Evolutionary conservation across 2,113 vertebrate genomes (phyloP).

Genomic region (Heptranchias perlo): DNA sequence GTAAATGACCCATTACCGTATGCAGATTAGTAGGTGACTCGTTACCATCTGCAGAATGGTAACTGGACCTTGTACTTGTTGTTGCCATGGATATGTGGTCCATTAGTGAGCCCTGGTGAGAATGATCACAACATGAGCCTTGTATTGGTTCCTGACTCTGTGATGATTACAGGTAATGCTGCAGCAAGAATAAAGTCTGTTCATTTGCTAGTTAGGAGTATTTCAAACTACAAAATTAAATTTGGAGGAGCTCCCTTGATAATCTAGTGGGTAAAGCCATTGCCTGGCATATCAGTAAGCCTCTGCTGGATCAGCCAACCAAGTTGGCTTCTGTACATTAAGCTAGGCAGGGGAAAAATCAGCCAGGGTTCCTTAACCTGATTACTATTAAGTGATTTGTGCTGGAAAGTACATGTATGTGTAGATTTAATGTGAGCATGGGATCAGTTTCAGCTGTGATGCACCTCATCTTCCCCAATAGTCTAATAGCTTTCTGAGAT

Average conservation of each 20-base stretch:
- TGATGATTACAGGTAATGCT: not conserved
- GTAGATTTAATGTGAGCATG: too few species aligned
- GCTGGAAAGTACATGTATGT: too few species aligned
- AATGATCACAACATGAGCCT: not conserved
- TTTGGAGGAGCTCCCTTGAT: not conserved
- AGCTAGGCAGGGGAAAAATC: too few species aligned
- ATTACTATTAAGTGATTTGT: too few species aligned
- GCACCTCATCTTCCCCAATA: too few species aligned
- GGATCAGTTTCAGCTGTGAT: too few species aligned
- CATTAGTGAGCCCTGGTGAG: not conserved
- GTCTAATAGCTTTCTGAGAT: too few species aligned
- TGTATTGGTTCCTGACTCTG: not conserved
- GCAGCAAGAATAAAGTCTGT: not conserved
- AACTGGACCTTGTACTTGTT: not conserved
- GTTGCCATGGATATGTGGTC: not conserved
- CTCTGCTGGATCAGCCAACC: not conserved
- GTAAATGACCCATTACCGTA: not conserved
- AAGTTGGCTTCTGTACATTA: not conserved
- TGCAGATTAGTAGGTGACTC: not conserved
- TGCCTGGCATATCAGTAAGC: not conserved
- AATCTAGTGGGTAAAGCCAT: not conserved
- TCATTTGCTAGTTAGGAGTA: not conserved
- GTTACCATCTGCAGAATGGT: not conserved
- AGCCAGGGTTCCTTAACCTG: too few species aligned
- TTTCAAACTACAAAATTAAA: not conserved